phyloP scores from a whole-genome alignment of 2,113 vertebrate genomes.

The Egretta garzetta region DNA sequence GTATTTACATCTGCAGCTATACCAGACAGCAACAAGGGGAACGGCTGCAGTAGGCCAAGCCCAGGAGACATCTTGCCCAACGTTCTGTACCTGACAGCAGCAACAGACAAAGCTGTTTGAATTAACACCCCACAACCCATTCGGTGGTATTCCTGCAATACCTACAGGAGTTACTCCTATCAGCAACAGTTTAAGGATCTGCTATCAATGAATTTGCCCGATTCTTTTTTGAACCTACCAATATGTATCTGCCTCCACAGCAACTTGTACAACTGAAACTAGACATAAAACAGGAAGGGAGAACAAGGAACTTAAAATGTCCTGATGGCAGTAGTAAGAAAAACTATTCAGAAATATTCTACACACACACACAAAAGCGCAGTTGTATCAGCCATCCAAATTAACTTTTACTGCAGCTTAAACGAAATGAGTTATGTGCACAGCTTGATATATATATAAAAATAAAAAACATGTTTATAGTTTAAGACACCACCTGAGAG shows the following conservation, averaged over 20 bases:
- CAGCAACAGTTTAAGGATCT: background rate
- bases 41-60: background rate
- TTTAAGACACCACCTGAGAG: background rate
- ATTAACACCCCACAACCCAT: background rate
- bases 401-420: background rate
- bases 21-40: background rate
- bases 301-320: background rate
- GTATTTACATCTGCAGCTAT: background rate
- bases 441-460: fast-evolving
- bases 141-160: background rate
- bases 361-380: background rate
- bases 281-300: background rate
- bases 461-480: too few species aligned
- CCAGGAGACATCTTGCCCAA: background rate
- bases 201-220: background rate
- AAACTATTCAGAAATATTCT: background rate
- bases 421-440: background rate
- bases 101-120: background rate
- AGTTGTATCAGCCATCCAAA: background rate
- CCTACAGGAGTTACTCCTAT: background rate
- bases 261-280: background rate
- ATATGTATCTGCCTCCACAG: background rate
- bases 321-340: background rate
- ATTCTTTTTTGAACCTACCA: background rate
- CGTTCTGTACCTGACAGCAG: fast-evolving